Conservation (phyloP, 2,113 vertebrate genomes). For the Protobothrops mucrosquamatus region DNA sequence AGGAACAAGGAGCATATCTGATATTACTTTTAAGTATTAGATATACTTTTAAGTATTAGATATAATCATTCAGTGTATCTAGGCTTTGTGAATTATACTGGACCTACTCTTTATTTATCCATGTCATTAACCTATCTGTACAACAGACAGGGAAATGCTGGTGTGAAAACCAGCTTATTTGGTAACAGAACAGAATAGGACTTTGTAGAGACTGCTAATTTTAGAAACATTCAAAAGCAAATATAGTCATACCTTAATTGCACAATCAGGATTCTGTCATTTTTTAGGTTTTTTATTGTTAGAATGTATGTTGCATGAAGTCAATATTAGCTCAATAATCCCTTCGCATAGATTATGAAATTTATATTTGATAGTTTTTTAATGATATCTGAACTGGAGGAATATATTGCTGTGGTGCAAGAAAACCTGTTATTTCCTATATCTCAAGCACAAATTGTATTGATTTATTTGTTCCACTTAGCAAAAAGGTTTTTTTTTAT, state of each 20-base stretch:
- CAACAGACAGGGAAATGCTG: neutral
- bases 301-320: neutral
- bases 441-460: conserved; percentile 28
- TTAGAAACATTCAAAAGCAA: neutral
- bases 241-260: neutral
- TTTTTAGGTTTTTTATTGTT: neutral
- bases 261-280: neutral
- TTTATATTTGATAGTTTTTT: conserved; percentile 24
- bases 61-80: neutral
- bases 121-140: neutral
- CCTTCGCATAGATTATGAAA: conserved; percentile 9
- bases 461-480: conserved; percentile 43
- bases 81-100: neutral
- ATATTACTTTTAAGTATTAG: neutral
- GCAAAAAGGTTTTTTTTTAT: conserved; percentile 32
- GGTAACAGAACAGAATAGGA: neutral
- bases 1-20: neutral
- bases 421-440: conserved; percentile 29
- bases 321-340: conserved; percentile 9
- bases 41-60: neutral
- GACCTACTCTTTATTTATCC: neutral
- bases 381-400: conserved; percentile 31
- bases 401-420: conserved; percentile 20
- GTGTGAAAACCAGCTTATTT: neutral
- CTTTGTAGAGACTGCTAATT: neutral